Base-by-base conservation (phyloP, 2,113 vertebrate species). In the Mola mola region DNA sequence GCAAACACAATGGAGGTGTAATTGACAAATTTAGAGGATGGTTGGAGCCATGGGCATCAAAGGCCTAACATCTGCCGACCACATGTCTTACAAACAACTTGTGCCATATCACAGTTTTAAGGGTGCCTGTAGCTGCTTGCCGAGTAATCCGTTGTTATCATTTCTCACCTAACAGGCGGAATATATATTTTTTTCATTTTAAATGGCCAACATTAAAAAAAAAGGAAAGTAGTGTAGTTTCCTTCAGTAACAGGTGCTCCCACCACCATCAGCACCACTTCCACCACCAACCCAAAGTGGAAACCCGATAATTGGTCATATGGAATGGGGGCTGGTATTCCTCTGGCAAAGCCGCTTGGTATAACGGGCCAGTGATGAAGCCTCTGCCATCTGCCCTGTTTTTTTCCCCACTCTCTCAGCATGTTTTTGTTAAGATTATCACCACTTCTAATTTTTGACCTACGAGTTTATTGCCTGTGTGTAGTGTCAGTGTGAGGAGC, bases 271-370 rank as follows among this genome's bases (percentile, higher is more conserved):
- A 62, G 59, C 60, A 47, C 66, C 51, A 72, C 65, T 60, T 76
- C 61, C 62, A 68, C 52, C 71, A 67, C 63, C 59, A 80, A 67
- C 71, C 72, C 83, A 86, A 87, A 87, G 88, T 90, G 90, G 89
- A 88, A 90, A 85, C 88, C 87, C 83, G 89, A 91, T 92, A 93
- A 92, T 92, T 92, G 91, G 90, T 91, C 92, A 91, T 87, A 87
- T 85, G 91, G 90, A 88, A 88, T 58, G 82, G 62, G 75, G 76
- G 79, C 66, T 88, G 84, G 79, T 85, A 78, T 75, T 82, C 73
- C 77, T 83, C 75, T 86, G 85, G 82, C 81, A 84, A 71, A 83
- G 78, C 63, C 25, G 38, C 85, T 86, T 66, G 66, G 83, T 80
- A 73, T 81, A 64, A 86, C 71, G 66, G 52, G 56, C 87, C 81